These are phyloP conservation scores for Bombus ignitus DNA, from an alignment of 1,140 invertebrate genomes.

Conservation along the genomic window DNA sequence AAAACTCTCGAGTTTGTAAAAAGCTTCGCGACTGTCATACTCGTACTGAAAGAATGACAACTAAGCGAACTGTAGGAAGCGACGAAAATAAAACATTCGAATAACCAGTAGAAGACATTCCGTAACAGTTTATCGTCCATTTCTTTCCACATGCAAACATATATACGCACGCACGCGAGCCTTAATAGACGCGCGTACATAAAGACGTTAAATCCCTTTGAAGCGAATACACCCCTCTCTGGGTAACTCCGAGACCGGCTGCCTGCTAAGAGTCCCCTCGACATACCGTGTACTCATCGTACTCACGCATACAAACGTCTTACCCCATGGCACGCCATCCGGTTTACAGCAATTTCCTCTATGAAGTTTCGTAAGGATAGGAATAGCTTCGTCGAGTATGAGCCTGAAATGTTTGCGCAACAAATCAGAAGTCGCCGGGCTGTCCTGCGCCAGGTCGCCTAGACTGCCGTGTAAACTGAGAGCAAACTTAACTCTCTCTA, in stretches of 20 bases:
- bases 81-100: slow-evolving; percentile 8
- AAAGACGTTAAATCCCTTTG: slow-evolving; percentile 36
- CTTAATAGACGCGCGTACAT: slow-evolving; percentile 18
- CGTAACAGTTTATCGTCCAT: not conserved
- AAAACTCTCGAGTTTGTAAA: not conserved
- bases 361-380: slow-evolving; percentile 50
- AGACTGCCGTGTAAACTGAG: slow-evolving; percentile 46
- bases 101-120: not conserved
- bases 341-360: slow-evolving; percentile 61
- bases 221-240: not conserved
- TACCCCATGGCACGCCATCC: slow-evolving; percentile 48
- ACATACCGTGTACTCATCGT: slow-evolving; percentile 37
- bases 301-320: slow-evolving; percentile 27
- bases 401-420: slow-evolving; percentile 54
- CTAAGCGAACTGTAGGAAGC: not conserved
- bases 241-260: not conserved
- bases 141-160: not conserved
- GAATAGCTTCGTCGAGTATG: slow-evolving; percentile 20
- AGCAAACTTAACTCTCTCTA: slow-evolving; percentile 45
- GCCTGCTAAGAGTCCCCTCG: slow-evolving; percentile 6
- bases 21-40: not conserved
- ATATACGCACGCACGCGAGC: not conserved
- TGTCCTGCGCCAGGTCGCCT: slow-evolving; percentile 12
- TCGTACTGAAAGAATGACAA: not conserved
- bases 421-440: slow-evolving; percentile 58